Percentiles rank a stretch among this genome's conserved stretches.
phyloP scores from a whole-genome alignment of 2,888 invertebrate genomes.

The Rotaria socialis region DNA sequence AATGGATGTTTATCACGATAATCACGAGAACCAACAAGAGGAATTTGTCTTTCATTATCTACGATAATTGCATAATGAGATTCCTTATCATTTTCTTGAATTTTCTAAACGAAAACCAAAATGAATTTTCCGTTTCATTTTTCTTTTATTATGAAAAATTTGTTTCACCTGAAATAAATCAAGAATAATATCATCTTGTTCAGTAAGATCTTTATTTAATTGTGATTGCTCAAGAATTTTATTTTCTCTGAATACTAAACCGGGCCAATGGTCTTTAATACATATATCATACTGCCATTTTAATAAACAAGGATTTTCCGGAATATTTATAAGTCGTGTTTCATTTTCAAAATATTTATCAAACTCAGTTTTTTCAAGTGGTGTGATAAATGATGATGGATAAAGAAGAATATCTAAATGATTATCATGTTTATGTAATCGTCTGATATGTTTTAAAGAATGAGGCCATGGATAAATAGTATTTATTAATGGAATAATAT shows the following conservation, averaged over 20 bases:
- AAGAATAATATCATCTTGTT: background rate
- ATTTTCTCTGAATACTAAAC: background rate
- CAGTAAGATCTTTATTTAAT: background rate
- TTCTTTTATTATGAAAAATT: background rate
- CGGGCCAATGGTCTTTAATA: conserved; percentile 41
- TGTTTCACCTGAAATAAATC: background rate
- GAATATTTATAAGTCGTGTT: background rate
- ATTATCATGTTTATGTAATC: background rate
- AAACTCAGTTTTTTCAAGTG: background rate
- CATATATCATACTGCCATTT: conserved; percentile 42
- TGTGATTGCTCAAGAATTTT: background rate
- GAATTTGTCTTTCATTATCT: background rate
- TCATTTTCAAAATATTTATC: conserved; percentile 10
- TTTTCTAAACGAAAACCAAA: background rate
- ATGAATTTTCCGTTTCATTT: background rate
- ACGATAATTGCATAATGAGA: conserved; percentile 21
- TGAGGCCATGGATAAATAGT: background rate
- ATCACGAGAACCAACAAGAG: background rate
- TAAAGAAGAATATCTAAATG: conserved; percentile 12
- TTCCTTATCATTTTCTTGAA: background rate
- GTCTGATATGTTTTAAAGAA: conserved; percentile 1
- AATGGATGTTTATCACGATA: conserved; percentile 65
- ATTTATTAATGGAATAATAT: background rate
- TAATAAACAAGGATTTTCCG: background rate
- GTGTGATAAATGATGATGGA: background rate